These are phyloP conservation scores for Scylla paramamosain DNA, from an alignment of 1,140 invertebrate species.

Conservation along the genomic window DNA sequence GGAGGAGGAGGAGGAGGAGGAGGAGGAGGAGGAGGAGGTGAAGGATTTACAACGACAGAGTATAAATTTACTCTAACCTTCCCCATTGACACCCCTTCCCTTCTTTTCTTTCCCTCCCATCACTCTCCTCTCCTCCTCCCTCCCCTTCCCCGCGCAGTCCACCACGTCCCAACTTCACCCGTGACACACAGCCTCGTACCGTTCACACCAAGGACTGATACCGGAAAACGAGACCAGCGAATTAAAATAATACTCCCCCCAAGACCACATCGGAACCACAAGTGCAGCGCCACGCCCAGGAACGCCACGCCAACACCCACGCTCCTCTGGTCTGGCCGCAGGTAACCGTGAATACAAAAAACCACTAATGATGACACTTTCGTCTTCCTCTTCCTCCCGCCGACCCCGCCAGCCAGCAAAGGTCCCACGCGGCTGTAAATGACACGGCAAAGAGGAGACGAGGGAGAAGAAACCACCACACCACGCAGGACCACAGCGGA, in stretches of 20 bases:
- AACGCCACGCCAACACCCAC: neutral
- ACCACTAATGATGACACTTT: conserved; percentile 9
- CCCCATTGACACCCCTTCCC: neutral
- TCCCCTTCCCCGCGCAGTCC: neutral
- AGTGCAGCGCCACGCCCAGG: neutral
- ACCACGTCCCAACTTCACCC: neutral
- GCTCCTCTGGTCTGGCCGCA: neutral
- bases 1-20: neutral
- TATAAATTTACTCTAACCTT: neutral
- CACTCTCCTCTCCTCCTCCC: neutral
- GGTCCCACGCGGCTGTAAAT: neutral
- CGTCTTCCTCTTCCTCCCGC: neutral
- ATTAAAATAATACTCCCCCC: neutral
- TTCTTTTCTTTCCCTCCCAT: neutral
- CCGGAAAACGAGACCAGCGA: neutral
- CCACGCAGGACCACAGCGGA: neutral
- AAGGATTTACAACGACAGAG: neutral
- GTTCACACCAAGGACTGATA: neutral
- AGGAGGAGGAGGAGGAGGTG: neutral
- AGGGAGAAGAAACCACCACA: too few relatives aligned
- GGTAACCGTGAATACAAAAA: neutral
- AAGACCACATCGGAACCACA: neutral
- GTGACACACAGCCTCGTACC: neutral
- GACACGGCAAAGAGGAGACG: neutral
- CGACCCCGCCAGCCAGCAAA: neutral